Percentiles rank a stretch among this genome's conserved stretches.
Conservation (phyloP, 1,140 invertebrate genomes). For the Bombus turneri region DNA sequence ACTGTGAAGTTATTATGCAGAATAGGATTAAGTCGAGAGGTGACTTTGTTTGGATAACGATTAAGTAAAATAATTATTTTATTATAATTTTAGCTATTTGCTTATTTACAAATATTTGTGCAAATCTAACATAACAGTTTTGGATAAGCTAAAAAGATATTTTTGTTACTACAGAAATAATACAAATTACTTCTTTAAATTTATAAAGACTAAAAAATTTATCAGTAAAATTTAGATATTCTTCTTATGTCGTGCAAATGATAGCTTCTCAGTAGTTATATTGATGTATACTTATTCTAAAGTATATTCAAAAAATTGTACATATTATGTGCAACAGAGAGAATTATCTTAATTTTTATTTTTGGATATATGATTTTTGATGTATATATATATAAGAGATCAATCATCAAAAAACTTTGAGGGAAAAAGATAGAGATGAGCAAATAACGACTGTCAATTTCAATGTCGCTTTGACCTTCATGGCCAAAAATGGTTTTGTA, state of each 20-base stretch:
- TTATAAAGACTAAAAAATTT: not conserved
- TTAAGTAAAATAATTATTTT: slow-evolving; percentile 25
- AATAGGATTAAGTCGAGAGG: slow-evolving; percentile 26
- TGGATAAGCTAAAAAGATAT: not conserved
- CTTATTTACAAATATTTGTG: slow-evolving; percentile 22
- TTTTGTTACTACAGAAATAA: not conserved
- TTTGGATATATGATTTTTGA: slow-evolving; percentile 16
- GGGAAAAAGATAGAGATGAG: slow-evolving; percentile 5
- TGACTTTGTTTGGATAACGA: slow-evolving; percentile 23
- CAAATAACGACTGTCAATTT: slow-evolving; percentile 43
- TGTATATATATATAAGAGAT: slow-evolving; percentile 44
- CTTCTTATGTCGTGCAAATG: slow-evolving; percentile 22
- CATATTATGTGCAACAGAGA: slow-evolving; percentile 33
- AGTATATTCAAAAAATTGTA: slow-evolving; percentile 28
- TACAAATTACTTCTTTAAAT: not conserved
- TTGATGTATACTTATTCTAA: slow-evolving; percentile 15
- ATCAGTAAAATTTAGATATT: not conserved
- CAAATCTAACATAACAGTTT: not conserved
- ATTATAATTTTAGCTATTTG: slow-evolving; percentile 15
- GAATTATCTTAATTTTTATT: slow-evolving; percentile 28
- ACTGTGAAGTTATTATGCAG: slow-evolving; percentile 48
- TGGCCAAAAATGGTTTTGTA: slow-evolving; percentile 28
- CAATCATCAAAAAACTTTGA: slow-evolving; percentile 9
- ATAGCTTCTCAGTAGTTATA: slow-evolving; percentile 38
- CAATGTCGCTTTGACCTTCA: slow-evolving; percentile 36